Evolutionary conservation across 1,140 invertebrate genomes (phyloP).

Genomic region (Cecropterus lyciades): DNA sequence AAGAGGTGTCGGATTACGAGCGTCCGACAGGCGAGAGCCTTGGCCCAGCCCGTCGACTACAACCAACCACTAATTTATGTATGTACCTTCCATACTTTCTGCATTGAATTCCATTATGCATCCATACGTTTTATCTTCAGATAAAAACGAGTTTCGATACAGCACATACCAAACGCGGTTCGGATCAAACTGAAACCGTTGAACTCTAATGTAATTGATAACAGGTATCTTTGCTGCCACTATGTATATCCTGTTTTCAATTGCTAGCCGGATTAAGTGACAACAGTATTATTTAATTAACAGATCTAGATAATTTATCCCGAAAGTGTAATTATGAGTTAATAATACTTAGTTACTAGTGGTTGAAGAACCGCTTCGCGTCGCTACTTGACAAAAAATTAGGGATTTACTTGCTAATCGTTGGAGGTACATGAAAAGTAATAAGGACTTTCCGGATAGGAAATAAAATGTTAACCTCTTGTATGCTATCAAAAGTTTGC

Average conservation of each 20-base stretch:
- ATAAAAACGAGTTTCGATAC: constrained; percentile 27
- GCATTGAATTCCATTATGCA: constrained; percentile 43
- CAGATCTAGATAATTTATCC: background rate
- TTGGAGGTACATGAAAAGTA: too few species aligned
- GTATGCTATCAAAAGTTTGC: too few species aligned
- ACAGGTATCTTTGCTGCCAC: constrained; percentile 22
- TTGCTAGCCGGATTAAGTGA: constrained; percentile 1
- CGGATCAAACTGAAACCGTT: constrained; percentile 40
- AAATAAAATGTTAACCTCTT: too few species aligned
- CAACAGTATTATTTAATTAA: constrained; percentile 8
- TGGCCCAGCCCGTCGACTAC: constrained; percentile 51
- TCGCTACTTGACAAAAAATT: too few species aligned
- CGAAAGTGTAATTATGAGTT: too few species aligned
- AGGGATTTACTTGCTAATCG: too few species aligned
- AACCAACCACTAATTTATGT: constrained; percentile 51
- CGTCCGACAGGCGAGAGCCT: constrained; percentile 61
- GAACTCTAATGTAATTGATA: constrained; percentile 30
- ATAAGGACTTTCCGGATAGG: too few species aligned
- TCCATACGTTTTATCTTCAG: constrained; percentile 20
- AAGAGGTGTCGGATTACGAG: constrained; percentile 76
- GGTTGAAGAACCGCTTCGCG: too few species aligned
- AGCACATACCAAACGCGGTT: constrained; percentile 29
- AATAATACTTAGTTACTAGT: too few species aligned
- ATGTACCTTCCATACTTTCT: constrained; percentile 48
- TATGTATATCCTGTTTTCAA: constrained; percentile 16